A percentile compares a stretch with the other conserved stretches of the same genome.
phyloP scores from a whole-genome alignment of 2,797 vertebrate species.

The Lindbergichthys nudifrons region DNA sequence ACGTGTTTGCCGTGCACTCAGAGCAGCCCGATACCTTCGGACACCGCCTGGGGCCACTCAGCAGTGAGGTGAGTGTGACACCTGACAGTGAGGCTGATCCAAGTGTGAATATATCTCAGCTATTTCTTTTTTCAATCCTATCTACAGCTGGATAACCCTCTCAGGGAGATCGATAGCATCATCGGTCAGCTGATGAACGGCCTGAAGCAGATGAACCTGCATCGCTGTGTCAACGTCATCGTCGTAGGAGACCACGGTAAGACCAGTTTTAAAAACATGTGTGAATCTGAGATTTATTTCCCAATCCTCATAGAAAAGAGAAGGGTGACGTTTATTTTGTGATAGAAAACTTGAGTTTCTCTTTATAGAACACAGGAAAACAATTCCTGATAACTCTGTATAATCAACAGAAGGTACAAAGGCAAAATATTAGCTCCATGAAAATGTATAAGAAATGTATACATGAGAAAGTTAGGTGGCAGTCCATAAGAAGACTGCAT shows the following conservation, averaged over 20 bases:
- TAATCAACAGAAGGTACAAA: too few relatives aligned
- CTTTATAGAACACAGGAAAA: too few relatives aligned
- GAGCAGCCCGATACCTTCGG: conserved; percentile 96
- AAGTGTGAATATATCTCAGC: background rate
- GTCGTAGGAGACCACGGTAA: conserved; percentile 97
- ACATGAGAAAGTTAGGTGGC: too few relatives aligned
- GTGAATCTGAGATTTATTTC: too few relatives aligned
- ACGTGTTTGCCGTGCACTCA: conserved; percentile 95
- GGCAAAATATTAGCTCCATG: too few relatives aligned
- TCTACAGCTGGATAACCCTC: conserved; percentile 90
- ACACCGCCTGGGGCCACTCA: conserved; percentile 93
- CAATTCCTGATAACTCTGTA: too few relatives aligned
- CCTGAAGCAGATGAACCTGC: conserved; percentile 95
- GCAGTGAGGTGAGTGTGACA: conserved; percentile 89
- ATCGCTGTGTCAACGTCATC: conserved; percentile 96
- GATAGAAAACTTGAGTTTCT: too few relatives aligned
- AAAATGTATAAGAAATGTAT: too few relatives aligned
- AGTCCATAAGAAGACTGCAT: too few relatives aligned
- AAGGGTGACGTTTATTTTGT: too few relatives aligned
- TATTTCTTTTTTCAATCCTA: background rate
- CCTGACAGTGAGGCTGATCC: background rate
- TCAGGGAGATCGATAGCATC: conserved; percentile 93
- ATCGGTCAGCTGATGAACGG: conserved; percentile 98
- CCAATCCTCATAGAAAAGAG: too few relatives aligned
- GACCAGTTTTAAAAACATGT: background rate